Percentiles rank a stretch among this genome's conserved stretches.
These are phyloP conservation scores for Toxotes chatareus DNA, from an alignment of 2,113 vertebrate genomes.

Conservation along the genomic window DNA sequence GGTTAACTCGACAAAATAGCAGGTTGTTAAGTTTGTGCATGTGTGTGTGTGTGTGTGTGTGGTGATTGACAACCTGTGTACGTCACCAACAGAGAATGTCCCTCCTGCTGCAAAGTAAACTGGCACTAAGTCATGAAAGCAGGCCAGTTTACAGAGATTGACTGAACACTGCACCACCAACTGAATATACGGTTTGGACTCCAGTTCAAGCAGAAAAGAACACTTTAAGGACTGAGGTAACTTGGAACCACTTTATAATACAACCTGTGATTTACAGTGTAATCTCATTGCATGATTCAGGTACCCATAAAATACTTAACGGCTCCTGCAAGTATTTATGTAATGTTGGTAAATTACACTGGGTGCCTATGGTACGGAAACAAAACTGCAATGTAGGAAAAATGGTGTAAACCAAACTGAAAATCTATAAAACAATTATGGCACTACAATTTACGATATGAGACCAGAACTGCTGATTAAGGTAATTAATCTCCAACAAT, in stretches of 20 bases:
- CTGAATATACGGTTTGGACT: too few species aligned
- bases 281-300: neutral
- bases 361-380: too few species aligned
- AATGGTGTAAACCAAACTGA: too few species aligned
- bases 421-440: too few species aligned
- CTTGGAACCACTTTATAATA: neutral
- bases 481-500: neutral
- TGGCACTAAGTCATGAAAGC: neutral
- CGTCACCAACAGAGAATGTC: neutral
- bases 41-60: conserved; percentile 2
- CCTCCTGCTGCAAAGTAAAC: conserved; percentile 20
- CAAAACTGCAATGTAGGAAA: too few species aligned
- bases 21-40: conserved; percentile 13
- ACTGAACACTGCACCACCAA: too few species aligned
- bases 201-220: too few species aligned
- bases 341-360: too few species aligned
- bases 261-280: too few species aligned
- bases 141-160: neutral
- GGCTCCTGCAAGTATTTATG: too few species aligned
- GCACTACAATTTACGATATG: too few species aligned
- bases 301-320: too few species aligned
- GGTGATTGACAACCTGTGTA: neutral
- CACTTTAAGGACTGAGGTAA: neutral
- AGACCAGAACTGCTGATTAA: neutral
- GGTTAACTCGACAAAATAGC: conserved; percentile 24